These are phyloP conservation scores for Archilochus colubris DNA, from an alignment of 2,113 vertebrate species.

Conservation along the genomic window DNA sequence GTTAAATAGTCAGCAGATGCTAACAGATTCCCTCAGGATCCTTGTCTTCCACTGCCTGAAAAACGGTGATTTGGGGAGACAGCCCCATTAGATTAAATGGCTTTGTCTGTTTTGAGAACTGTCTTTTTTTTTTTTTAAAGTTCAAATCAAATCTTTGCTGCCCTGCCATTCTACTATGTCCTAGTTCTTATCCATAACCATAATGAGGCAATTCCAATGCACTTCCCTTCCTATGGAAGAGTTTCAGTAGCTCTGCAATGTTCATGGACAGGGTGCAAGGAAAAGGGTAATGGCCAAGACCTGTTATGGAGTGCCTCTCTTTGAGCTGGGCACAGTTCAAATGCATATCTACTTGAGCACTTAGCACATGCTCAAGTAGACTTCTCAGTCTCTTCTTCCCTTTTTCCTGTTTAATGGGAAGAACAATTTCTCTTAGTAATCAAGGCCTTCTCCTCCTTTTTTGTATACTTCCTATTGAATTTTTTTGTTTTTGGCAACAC, in stretches of 20 bases:
- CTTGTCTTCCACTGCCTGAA: neutral
- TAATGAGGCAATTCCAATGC: neutral
- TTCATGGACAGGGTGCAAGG: neutral
- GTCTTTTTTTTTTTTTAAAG: neutral
- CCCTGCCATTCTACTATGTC: fast-evolving
- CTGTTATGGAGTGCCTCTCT: neutral
- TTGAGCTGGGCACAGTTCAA: neutral
- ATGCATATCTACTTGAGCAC: no score
- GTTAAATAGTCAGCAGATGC: neutral
- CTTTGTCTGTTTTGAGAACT: neutral
- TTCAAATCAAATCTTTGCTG: neutral
- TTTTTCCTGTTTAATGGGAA: neutral
- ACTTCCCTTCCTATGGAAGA: neutral
- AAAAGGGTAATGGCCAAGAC: neutral
- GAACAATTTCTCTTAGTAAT: neutral
- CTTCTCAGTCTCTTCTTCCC: neutral
- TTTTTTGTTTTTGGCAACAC: neutral
- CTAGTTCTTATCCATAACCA: neutral
- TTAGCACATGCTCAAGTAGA: neutral
- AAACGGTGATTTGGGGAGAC: neutral
- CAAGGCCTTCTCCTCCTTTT: neutral
- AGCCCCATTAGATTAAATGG: neutral
- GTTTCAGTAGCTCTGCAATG: neutral
- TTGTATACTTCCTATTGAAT: no score
- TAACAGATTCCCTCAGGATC: neutral